Base-by-base conservation (phyloP, 2,888 invertebrate genomes). In the Caenorhabditis auriculariae region DNA sequence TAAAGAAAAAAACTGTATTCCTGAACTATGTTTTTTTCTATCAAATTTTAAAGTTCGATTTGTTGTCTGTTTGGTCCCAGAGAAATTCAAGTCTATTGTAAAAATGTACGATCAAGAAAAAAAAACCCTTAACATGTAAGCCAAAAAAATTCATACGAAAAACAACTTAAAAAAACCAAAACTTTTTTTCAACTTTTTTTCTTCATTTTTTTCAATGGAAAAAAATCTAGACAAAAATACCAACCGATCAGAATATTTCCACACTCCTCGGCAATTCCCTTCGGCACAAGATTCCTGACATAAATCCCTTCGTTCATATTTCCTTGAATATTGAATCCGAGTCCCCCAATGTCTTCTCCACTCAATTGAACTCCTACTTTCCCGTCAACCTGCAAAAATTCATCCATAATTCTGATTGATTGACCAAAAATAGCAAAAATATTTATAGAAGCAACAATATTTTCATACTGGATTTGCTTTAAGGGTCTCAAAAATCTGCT, bases 301-400 rank as follows among this genome's bases (percentile, higher is more conserved):
- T 88, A 90, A 58, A 93, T 91, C 0, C 93, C 93, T 69, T 92
- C 91, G 55, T 90, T 86, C 86, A 91, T 90, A 73, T 91, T 91
- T n/a, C 93, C 93, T 57, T 88, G 88, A 23, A 73, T 68, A 41
- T 68, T 68, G 62, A 73, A 73, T 39, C 73, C 73, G 15, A 73
- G 60, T 7, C 73, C 73, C 15, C 60, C 63, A 32, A 73, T 58
- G 47, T 71, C 70, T 49, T 67, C 66, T 7, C 65, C 60, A 12
- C 54, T 48, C 32, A 73, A 43, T 27, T 67, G 66, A 9, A 73
- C 73, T 3, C 66, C 69, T 21, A 70, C 66, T 49, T 65, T 60
- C 4, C 58, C 68, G 23, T 73, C 70, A 15, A 61, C 67, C 62
- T 66, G 39, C 19, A 54, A 35, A 15, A 42, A 21, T 6, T 26